Evolutionary conservation across 2,113 vertebrate species (phyloP), one percentile per base, ranked within the genome.

Genomic region (Aythya baeri): DNA sequence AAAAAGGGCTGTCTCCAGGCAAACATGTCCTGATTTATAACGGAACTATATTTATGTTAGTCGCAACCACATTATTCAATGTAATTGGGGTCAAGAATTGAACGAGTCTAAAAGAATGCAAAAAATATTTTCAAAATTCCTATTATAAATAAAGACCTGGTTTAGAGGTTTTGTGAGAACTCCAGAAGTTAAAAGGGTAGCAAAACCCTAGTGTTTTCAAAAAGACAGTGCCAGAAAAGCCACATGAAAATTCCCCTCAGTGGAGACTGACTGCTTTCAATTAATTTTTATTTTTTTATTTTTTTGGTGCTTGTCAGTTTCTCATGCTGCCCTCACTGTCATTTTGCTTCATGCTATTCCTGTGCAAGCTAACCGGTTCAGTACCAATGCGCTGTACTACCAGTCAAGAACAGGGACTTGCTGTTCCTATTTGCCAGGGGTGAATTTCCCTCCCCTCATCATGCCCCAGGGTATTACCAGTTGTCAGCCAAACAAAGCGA

Each of bases 101-200:
- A 93, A 91, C 2, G 15, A 83, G 61, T 57, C 57, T 70, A 57
- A 94, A 97, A 93, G 85, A 96, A 94, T 94, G 88, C 92, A 94
- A 95, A 95, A 95, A 97, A 91, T 93, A 89, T 44, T 91, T 96
- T 96, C 91, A 94, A 87, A 96, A 96, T 95, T 96, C 77, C 74
- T 84, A 67, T 94, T 86, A 93, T 89, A 95, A 95, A 92, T 90
- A 93, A 90, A 97, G 92, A 94, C 92, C 94, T 96, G 88, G 86
- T 96, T 97, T 95, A 88, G 96, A 96, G 86, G 86, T 86, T 93
- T 96, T 95, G 77, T 95, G 96, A 96, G 86, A 94, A 94, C 81
- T 95, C n/a, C 81, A 95, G 83, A 94, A 96, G 91, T 94, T 94
- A 86, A 96, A 96, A 95, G 93, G 50, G 74, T 92, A 92, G 91